Evolutionary conservation across 2,888 invertebrate genomes (phyloP), one percentile per base, ranked within the genome.

Genomic region (Phyto melanocephala): DNA sequence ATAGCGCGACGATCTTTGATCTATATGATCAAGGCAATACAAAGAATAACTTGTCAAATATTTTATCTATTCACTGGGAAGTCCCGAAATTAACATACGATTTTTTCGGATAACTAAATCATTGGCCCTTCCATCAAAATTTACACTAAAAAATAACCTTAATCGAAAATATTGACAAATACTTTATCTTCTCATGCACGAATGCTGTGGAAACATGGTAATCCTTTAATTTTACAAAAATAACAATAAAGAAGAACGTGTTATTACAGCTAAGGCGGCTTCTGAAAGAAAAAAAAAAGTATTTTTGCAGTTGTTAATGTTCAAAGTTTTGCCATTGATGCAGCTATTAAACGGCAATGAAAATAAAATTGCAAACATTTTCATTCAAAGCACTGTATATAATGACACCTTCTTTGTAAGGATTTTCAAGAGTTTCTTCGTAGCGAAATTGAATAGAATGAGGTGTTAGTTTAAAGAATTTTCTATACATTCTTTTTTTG

Each of bases 241-340:
- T 6, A 20, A 28, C 3, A 67, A 82, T 58, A 37, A 17, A 20
- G 10, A 20, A n/a, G n/a, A 67, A 82, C 63, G 45, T 71, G 65
- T 71, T 71, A 40, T 50, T 63, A 40, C 56, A 50, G 54, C 56
- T 20, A 52, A 71, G 56, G 52, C 65, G 81, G 70, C 75, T 70
- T 75, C 50, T 58, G 28, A 1, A 70, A 60, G 17, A 52, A 75
- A 65, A 24, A 65, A 75, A 65, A 24, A 65, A 63, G 33, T 76
- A 70, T 76, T 70, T 83, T 74, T 67, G 67, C 76, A 75, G 63
- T 75, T 80, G 74, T 83, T 84, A 85, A 86, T 85, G 86, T 84
- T 52, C 80, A 80, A 86, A 86, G 86, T 86, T 86, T 86, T 84
- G 68, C 83, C 84, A 85, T 85, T 86, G 86, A 86, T 84, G 84